Evolutionary conservation across 2,888 invertebrate species (phyloP).

Genomic region (Cataglyphis rosenhaueri): DNA sequence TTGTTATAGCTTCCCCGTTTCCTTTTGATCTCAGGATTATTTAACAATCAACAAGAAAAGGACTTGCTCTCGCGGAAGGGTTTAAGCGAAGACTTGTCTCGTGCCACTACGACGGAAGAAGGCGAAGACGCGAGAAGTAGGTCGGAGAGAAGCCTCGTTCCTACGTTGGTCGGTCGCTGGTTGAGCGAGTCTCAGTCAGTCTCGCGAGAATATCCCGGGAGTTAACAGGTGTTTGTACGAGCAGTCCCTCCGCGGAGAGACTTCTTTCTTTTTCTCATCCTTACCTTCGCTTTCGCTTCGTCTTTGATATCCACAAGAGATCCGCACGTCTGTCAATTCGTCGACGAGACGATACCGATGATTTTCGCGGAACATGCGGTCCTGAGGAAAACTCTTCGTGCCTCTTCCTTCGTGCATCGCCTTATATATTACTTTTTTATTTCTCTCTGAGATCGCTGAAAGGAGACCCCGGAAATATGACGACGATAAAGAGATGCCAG

Average conservation of each 20-base stretch:
- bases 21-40: not conserved
- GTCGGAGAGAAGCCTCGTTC: constrained; percentile 83
- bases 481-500: constrained; percentile 17
- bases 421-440: not conserved
- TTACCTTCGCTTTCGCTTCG: not conserved
- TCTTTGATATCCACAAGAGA: not conserved
- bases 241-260: constrained; percentile 32
- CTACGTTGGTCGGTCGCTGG: constrained; percentile 78
- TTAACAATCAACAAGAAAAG: not conserved
- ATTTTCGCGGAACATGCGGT: constrained; percentile 51
- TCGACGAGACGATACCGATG: not conserved
- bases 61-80: constrained; percentile 31
- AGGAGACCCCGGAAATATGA: constrained; percentile 8
- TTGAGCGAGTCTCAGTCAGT: constrained; percentile 81
- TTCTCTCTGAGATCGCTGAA: not conserved
- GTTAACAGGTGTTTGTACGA: constrained; percentile 83
- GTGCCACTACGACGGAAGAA: constrained; percentile 70
- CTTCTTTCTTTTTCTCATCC: constrained; percentile 19
- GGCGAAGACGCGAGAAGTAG: constrained; percentile 79
- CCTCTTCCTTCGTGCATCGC: not conserved
- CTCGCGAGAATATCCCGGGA: constrained; percentile 84
- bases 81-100: constrained; percentile 40
- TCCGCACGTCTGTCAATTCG: constrained; percentile 11
- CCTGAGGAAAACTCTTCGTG: constrained; percentile 39
- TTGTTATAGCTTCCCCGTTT: not conserved